phyloP scores from a whole-genome alignment of 2,113 vertebrate species.

The Mesitornis unicolor region DNA sequence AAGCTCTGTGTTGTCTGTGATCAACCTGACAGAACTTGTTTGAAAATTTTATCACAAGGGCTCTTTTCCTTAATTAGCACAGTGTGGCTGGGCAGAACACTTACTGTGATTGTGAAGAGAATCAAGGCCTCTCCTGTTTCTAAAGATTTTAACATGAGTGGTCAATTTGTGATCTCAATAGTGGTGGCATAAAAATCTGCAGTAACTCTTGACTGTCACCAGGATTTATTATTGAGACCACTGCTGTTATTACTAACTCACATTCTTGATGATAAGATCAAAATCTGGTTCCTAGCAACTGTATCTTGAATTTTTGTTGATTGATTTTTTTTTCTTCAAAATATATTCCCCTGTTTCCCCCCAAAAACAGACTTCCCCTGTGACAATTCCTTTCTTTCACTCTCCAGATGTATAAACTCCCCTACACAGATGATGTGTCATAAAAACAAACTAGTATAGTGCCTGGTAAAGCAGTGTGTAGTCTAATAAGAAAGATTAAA shows the following conservation, averaged over 20 bases:
- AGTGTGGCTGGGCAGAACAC: neutral
- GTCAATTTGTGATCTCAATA: neutral
- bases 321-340: neutral
- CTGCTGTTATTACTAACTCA: neutral
- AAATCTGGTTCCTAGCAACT: neutral
- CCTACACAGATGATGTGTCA: neutral
- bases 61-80: neutral
- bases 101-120: neutral
- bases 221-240: neutral
- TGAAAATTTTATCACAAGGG: neutral
- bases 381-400: neutral
- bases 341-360: neutral
- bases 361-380: neutral
- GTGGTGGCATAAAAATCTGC: neutral
- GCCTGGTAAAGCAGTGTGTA: neutral
- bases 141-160: neutral
- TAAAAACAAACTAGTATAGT: neutral
- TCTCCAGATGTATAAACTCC: neutral
- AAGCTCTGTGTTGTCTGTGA: neutral
- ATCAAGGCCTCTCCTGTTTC: neutral
- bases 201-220: neutral
- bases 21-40: neutral
- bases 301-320: neutral
- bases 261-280: neutral
- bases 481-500: neutral